Conservation (phyloP, 2,797 vertebrate species). For the Enteromius radiatus region DNA sequence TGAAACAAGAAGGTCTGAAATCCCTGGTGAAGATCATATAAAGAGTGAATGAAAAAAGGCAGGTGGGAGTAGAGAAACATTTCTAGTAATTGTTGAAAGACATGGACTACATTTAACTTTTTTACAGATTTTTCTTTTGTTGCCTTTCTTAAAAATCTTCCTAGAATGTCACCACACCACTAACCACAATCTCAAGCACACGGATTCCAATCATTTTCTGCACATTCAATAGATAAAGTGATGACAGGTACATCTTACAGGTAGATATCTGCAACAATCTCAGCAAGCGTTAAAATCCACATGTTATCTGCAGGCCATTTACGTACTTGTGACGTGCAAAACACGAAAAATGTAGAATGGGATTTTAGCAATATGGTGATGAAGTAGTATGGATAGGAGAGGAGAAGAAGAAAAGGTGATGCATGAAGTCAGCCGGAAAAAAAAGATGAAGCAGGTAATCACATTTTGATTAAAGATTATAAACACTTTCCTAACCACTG, state of each 20-base stretch:
- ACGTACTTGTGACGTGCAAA: not conserved
- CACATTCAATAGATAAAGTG: not conserved
- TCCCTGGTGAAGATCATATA: not conserved
- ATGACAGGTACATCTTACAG: not conserved
- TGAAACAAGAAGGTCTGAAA: constrained; percentile 10
- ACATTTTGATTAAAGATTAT: not conserved
- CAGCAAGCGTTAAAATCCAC: not conserved
- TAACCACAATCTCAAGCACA: not conserved
- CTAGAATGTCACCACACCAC: not conserved
- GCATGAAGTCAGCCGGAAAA: not conserved
- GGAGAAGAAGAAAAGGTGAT: not conserved
- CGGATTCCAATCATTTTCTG: not conserved
- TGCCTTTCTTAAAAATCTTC: not conserved
- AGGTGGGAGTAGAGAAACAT: not conserved
- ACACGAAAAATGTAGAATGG: not conserved
- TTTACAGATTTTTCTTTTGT: not conserved
- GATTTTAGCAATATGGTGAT: not conserved
- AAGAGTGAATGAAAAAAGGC: not conserved
- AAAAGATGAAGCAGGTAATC: not conserved
- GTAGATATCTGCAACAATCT: constrained; percentile 1
- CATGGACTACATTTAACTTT: not conserved
- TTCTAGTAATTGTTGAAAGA: not conserved
- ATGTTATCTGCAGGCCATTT: not conserved
- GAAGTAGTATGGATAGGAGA: not conserved
- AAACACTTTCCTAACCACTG: not conserved